These are phyloP conservation scores for Apodemia zela DNA, from an alignment of 2,888 invertebrate genomes.

Conservation along the genomic window DNA sequence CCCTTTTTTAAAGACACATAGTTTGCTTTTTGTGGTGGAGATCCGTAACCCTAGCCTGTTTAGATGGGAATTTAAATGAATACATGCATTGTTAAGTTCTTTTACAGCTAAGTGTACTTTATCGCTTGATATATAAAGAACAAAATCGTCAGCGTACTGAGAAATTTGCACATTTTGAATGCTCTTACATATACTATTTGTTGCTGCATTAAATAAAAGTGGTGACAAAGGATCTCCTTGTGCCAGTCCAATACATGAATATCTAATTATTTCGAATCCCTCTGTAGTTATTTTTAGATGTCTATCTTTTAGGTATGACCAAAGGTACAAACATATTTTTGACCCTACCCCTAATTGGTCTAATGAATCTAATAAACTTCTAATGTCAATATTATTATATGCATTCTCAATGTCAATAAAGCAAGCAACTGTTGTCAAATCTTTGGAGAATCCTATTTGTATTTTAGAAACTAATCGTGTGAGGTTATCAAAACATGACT, in stretches of 20 bases:
- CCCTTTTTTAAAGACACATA: no score
- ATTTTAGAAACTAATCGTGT: slow-evolving; percentile 21
- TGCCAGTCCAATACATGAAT: neutral
- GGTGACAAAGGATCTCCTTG: slow-evolving; percentile 21
- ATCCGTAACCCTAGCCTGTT: neutral
- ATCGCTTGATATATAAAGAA: neutral
- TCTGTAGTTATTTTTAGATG: slow-evolving; percentile 18
- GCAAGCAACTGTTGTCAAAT: slow-evolving; percentile 22
- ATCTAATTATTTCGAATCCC: neutral
- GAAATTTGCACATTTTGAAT: slow-evolving; percentile 1
- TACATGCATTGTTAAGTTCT: neutral
- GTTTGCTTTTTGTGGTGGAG: no score
- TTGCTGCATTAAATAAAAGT: slow-evolving; percentile 19
- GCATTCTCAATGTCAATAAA: slow-evolving; percentile 21
- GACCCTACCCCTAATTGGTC: slow-evolving; percentile 27
- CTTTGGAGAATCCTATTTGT: slow-evolving; percentile 25
- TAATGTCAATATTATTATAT: slow-evolving; percentile 26
- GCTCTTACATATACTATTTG: slow-evolving; percentile 13
- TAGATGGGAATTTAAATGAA: neutral
- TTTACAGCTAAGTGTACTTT: neutral
- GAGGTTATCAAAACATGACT: slow-evolving; percentile 24
- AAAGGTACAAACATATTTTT: slow-evolving; percentile 32
- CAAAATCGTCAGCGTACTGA: slow-evolving; percentile 17
- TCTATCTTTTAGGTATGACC: slow-evolving; percentile 28
- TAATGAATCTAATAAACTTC: slow-evolving; percentile 18